Evolutionary conservation across 2,888 invertebrate species (phyloP).

Genomic region (Drosophila vallismaia): DNA sequence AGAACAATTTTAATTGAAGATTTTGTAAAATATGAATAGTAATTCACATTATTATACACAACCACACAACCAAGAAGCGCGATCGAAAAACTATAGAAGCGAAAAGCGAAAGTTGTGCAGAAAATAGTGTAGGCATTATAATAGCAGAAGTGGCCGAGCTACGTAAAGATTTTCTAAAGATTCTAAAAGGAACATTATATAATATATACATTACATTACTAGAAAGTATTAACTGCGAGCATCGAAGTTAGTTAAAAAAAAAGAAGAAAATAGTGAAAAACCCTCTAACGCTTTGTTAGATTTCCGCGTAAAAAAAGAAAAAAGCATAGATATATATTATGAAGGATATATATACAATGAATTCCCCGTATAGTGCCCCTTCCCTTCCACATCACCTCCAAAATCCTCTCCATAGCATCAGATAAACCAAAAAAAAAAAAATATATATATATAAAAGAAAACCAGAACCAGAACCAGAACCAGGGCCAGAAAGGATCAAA

Average conservation of each 20-base stretch:
- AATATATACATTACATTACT: conserved; percentile 50
- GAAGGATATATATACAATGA: conserved; percentile 17
- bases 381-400: neutral
- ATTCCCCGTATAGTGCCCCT: conserved; percentile 36
- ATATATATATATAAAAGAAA: too few species aligned
- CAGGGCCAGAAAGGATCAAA: conserved; percentile 56
- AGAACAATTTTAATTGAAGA: conserved; percentile 70
- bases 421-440: neutral
- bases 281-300: conserved; percentile 38
- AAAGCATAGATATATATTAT: conserved; percentile 13
- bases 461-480: conserved; percentile 16
- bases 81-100: conserved; percentile 7
- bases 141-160: conserved; percentile 74
- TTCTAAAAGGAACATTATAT: conserved; percentile 68
- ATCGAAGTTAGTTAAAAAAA: conserved; percentile 61
- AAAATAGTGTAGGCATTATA: conserved; percentile 45
- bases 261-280: conserved; percentile 16
- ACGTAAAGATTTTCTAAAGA: conserved; percentile 73
- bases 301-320: conserved; percentile 10
- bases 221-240: conserved; percentile 73
- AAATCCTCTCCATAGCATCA: neutral
- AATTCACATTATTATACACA: conserved; percentile 58
- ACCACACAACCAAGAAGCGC: conserved; percentile 48
- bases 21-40: conserved; percentile 67
- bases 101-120: conserved; percentile 11